These are phyloP conservation scores for Xylocampa areola DNA, from an alignment of 2,888 invertebrate species.

Conservation along the genomic window DNA sequence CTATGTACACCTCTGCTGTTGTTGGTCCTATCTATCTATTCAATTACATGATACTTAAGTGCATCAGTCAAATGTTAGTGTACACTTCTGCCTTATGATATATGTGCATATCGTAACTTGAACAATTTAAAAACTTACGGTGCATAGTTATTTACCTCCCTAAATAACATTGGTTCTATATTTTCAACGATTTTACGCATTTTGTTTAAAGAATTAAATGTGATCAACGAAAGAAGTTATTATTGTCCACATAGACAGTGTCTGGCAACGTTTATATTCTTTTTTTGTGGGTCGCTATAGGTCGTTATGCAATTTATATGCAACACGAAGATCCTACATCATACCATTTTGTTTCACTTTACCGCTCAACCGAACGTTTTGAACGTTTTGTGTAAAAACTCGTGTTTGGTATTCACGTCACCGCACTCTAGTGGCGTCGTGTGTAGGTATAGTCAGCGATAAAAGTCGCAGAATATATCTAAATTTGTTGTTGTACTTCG, in stretches of 20 bases:
- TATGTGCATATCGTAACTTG: too few species aligned
- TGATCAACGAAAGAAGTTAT: conserved; percentile 53
- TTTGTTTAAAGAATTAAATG: conserved; percentile 53
- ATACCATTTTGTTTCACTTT: conserved; percentile 40
- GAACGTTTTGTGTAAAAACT: conserved; percentile 6
- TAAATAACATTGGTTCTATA: conserved; percentile 50
- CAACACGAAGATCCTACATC: conserved; percentile 60
- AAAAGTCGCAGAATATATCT: too few species aligned
- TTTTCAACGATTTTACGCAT: conserved; percentile 50
- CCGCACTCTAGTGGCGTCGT: neutral
- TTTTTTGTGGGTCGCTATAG: conserved; percentile 56
- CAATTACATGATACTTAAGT: too few species aligned
- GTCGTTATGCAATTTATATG: conserved; percentile 59
- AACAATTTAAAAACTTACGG: too few species aligned
- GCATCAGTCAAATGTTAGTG: too few species aligned
- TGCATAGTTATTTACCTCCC: conserved; percentile 4
- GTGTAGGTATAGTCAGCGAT: neutral
- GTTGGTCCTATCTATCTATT: too few species aligned
- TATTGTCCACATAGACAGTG: conserved; percentile 33
- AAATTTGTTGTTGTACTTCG: too few species aligned
- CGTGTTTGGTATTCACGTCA: conserved; percentile 31
- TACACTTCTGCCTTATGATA: too few species aligned
- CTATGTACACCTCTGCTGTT: too few species aligned
- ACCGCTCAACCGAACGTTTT: too few species aligned
- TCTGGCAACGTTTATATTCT: conserved; percentile 54